Evolutionary conservation across 2,888 invertebrate genomes (phyloP).

Genomic region (Pammene fasciana): DNA sequence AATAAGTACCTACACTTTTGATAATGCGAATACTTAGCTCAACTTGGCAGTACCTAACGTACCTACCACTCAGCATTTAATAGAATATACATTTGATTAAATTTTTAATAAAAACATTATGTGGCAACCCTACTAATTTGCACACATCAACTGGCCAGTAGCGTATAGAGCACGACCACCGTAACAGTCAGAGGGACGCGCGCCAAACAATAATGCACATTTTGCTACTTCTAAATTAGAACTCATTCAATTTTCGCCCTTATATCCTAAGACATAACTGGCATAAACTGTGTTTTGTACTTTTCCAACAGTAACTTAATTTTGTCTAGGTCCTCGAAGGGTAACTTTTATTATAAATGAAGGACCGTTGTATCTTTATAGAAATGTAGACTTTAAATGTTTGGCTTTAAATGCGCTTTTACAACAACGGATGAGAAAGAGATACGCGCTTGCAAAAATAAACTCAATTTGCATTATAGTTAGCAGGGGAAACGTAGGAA

Average conservation of each 20-base stretch:
- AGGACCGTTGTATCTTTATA: not conserved
- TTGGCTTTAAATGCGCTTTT: not conserved
- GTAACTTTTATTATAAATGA: slow-evolving; percentile 9
- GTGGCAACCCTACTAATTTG: slow-evolving; percentile 70
- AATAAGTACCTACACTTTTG: too few relatives aligned
- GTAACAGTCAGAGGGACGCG: slow-evolving; percentile 66
- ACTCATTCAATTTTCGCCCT: slow-evolving; percentile 51
- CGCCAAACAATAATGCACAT: slow-evolving; percentile 55
- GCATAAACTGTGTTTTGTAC: slow-evolving; percentile 25
- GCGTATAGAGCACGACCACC: slow-evolving; percentile 66
- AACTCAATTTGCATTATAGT: slow-evolving; percentile 54
- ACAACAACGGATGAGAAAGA: not conserved
- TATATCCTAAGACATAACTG: slow-evolving; percentile 47
- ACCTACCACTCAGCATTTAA: too few relatives aligned
- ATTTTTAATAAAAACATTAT: not conserved
- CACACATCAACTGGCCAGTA: slow-evolving; percentile 70
- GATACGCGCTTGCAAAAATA: slow-evolving; percentile 12
- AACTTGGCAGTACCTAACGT: too few relatives aligned
- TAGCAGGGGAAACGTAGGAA: slow-evolving; percentile 64
- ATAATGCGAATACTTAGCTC: too few relatives aligned
- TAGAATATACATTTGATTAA: too few relatives aligned
- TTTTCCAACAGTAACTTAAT: slow-evolving; percentile 45
- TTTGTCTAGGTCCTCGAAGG: not conserved
- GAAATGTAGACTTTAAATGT: not conserved
- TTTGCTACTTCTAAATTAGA: slow-evolving; percentile 45